phyloP scores from a whole-genome alignment of 1,140 invertebrate species.

The Bombyx mandarina region DNA sequence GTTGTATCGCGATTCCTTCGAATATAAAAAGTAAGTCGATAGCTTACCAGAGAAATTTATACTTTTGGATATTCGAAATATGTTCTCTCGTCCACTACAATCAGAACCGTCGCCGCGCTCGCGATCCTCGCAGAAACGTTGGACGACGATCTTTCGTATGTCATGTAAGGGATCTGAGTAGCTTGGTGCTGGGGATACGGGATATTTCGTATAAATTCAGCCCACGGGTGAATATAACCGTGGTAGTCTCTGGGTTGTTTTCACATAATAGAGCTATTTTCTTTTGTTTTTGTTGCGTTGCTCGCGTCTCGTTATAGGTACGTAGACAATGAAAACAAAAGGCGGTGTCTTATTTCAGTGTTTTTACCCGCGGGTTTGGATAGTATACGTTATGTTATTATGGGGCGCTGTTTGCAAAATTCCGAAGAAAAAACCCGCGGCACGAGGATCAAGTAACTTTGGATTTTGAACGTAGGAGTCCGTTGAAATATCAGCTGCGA shows the following conservation, averaged over 20 bases:
- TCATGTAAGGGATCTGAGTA: conserved; percentile 25
- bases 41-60: conserved; percentile 68
- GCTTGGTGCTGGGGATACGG: conserved; percentile 35
- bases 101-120: conserved; percentile 17
- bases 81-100: conserved; percentile 30
- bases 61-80: conserved; percentile 69
- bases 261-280: conserved; percentile 70
- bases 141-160: conserved; percentile 6
- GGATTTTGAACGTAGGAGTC: no score
- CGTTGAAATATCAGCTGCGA: no score
- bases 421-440: conserved; percentile 5
- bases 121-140: neutral
- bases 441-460: no score
- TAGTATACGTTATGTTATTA: conserved; percentile 26
- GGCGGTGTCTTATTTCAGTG: conserved; percentile 53
- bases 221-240: conserved; percentile 65
- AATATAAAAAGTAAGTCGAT: conserved; percentile 71
- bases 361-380: conserved; percentile 34
- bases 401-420: conserved; percentile 16
- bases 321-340: conserved; percentile 64
- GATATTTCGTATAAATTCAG: conserved; percentile 67
- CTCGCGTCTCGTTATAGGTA: conserved; percentile 52
- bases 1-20: conserved; percentile 47
- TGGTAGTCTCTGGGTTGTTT: conserved; percentile 62
- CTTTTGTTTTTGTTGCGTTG: conserved; percentile 66